Evolutionary conservation across 2,888 invertebrate species (phyloP).

Genomic region (Malthinus seriepunctatus): DNA sequence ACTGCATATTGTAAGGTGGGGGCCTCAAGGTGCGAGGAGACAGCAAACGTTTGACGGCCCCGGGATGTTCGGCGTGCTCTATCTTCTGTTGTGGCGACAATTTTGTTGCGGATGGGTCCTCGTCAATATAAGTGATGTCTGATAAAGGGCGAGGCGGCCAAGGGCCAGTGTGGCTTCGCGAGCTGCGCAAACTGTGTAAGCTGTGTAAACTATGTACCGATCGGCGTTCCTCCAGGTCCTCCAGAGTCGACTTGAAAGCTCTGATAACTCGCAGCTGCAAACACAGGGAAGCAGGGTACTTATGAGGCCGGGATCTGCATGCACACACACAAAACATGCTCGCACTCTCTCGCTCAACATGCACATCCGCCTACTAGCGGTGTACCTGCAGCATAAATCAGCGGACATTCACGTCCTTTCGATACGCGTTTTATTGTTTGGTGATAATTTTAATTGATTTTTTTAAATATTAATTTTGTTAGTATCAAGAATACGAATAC

Average conservation of each 20-base stretch:
- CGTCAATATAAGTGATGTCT: conserved; percentile 75
- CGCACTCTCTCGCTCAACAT: conserved; percentile 31
- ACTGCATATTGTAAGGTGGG: conserved; percentile 59
- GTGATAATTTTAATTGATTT: conserved; percentile 38
- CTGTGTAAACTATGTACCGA: conserved; percentile 97
- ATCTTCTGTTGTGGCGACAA: conserved; percentile 50
- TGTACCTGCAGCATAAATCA: conserved; percentile 32
- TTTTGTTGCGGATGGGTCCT: conserved; percentile 52
- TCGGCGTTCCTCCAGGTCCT: conserved; percentile 99
- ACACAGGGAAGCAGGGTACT: conserved; percentile 63
- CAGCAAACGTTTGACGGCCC: conserved; percentile 50
- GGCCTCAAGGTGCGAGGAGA: conserved; percentile 56
- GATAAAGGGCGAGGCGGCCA: conserved; percentile 68
- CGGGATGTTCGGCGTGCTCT: conserved; percentile 49
- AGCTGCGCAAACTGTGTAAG: conserved; percentile 82
- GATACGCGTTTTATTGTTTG: conserved; percentile 27
- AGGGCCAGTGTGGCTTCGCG: conserved; percentile 75
- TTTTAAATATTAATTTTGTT: conserved; percentile 11
- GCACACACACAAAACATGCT: conserved; percentile 44
- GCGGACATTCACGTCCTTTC: conserved; percentile 35
- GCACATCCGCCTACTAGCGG: conserved; percentile 30
- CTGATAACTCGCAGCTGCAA: conserved; percentile 99
- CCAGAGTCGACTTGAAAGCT: conserved; percentile 99
- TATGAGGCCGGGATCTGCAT: conserved; percentile 53
- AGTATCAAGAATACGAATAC: not conserved